Percentiles rank a stretch among this genome's conserved stretches.
Evolutionary conservation across 2,888 invertebrate genomes (phyloP).

Genomic region (Ryuthela nishihirai): DNA sequence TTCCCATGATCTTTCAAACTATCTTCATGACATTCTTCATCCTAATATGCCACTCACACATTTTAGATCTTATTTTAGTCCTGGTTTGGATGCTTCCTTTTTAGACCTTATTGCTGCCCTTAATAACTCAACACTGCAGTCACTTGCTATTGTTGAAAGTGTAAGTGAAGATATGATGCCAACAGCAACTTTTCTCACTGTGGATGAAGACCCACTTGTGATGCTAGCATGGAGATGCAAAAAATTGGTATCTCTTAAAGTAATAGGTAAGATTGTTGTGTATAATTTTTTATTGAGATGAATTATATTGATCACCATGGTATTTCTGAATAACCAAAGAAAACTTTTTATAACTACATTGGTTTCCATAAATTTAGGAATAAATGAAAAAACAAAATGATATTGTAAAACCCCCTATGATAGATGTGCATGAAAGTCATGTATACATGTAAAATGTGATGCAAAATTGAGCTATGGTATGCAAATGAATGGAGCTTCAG

Average conservation of each 20-base stretch:
- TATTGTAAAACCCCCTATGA: too few relatives aligned
- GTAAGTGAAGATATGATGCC: slow-evolving; percentile 36
- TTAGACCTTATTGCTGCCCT: slow-evolving; percentile 56
- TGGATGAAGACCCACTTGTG: slow-evolving; percentile 59
- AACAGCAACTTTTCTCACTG: slow-evolving; percentile 32
- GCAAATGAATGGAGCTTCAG: too few relatives aligned
- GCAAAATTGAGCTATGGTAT: too few relatives aligned
- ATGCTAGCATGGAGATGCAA: slow-evolving; percentile 65
- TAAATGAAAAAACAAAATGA: too few relatives aligned
- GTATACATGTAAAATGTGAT: too few relatives aligned
- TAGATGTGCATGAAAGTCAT: too few relatives aligned
- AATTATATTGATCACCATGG: too few relatives aligned
- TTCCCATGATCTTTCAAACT: slow-evolving; percentile 63
- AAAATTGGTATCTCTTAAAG: slow-evolving; percentile 59
- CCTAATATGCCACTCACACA: slow-evolving; percentile 68
- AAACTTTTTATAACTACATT: too few relatives aligned
- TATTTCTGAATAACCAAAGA: too few relatives aligned
- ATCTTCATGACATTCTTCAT: slow-evolving; percentile 62
- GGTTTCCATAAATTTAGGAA: too few relatives aligned
- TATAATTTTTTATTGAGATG: too few relatives aligned
- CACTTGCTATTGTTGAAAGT: slow-evolving; percentile 63
- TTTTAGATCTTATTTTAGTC: slow-evolving; percentile 65
- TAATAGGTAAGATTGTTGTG: slow-evolving; percentile 58
- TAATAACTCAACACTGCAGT: slow-evolving; percentile 53
- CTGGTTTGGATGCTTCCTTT: slow-evolving; percentile 61